These are phyloP conservation scores for Drosophila kambysellisi DNA, from an alignment of 2,888 invertebrate genomes.

Conservation along the genomic window DNA sequence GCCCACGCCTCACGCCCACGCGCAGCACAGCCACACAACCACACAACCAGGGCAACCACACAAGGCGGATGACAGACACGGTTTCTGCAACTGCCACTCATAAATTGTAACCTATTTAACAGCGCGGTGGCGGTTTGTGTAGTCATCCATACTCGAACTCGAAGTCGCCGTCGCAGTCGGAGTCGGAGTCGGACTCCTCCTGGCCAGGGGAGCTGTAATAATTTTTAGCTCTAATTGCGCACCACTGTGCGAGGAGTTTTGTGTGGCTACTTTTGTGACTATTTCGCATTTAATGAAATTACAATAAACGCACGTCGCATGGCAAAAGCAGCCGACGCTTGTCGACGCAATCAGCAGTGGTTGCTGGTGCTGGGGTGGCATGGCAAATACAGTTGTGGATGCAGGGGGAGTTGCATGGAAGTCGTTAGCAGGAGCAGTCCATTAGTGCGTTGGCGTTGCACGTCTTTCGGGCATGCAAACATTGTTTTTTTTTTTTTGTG, in stretches of 20 bases:
- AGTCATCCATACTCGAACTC: background rate
- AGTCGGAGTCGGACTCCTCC: background rate
- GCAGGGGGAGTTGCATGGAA: constrained; percentile 15
- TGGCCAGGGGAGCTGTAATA: constrained; percentile 34
- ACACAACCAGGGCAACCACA: constrained; percentile 29
- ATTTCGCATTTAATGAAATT: constrained; percentile 80
- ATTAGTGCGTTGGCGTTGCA: constrained; percentile 74
- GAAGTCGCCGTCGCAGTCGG: background rate
- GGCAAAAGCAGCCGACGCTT: constrained; percentile 46
- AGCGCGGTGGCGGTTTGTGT: constrained; percentile 13
- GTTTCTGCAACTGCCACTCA: constrained; percentile 61
- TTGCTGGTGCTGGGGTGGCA: background rate
- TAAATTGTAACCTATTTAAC: constrained; percentile 79
- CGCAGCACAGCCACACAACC: background rate
- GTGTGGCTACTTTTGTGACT: constrained; percentile 62
- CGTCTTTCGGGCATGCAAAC: constrained; percentile 25
- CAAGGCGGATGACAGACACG: constrained; percentile 42
- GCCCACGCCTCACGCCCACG: constrained; percentile 34
- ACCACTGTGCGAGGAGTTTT: constrained; percentile 52
- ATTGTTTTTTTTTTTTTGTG: constrained; percentile 15
- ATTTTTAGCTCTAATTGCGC: constrained; percentile 75
- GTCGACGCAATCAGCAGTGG: constrained; percentile 52
- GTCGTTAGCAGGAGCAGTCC: constrained; percentile 69
- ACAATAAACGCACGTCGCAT: constrained; percentile 74
- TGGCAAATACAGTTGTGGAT: background rate